These are phyloP conservation scores for Ophraella communa DNA, from an alignment of 2,888 invertebrate species.

Conservation along the genomic window DNA sequence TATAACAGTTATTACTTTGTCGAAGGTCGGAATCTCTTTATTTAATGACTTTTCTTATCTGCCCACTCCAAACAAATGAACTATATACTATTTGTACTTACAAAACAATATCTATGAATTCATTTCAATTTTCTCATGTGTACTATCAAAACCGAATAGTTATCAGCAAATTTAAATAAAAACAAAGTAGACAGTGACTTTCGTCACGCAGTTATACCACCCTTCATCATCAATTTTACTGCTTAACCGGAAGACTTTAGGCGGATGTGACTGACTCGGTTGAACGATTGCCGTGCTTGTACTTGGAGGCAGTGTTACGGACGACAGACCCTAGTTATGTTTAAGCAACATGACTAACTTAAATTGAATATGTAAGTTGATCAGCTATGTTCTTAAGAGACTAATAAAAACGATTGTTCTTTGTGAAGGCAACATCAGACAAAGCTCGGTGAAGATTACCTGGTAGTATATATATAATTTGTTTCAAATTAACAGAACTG, in stretches of 20 bases:
- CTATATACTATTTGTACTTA: too few species aligned
- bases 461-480: background rate
- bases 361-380: background rate
- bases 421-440: background rate
- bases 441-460: background rate
- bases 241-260: constrained; percentile 51
- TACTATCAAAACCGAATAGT: background rate
- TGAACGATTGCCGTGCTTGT: constrained; percentile 37
- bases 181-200: background rate
- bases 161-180: background rate
- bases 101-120: too few species aligned
- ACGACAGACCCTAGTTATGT: background rate
- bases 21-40: too few species aligned
- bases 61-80: too few species aligned
- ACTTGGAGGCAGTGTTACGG: constrained; percentile 1
- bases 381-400: background rate
- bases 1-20: too few species aligned
- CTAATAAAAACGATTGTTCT: background rate
- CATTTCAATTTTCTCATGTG: background rate
- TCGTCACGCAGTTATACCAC: constrained; percentile 7
- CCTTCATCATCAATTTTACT: constrained; percentile 29
- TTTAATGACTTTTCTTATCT: too few species aligned
- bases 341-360: background rate
- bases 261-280: constrained; percentile 55
- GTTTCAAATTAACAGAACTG: background rate